Evolutionary conservation across 2,888 invertebrate genomes (phyloP).

Genomic region (Steinernema scapterisci): DNA sequence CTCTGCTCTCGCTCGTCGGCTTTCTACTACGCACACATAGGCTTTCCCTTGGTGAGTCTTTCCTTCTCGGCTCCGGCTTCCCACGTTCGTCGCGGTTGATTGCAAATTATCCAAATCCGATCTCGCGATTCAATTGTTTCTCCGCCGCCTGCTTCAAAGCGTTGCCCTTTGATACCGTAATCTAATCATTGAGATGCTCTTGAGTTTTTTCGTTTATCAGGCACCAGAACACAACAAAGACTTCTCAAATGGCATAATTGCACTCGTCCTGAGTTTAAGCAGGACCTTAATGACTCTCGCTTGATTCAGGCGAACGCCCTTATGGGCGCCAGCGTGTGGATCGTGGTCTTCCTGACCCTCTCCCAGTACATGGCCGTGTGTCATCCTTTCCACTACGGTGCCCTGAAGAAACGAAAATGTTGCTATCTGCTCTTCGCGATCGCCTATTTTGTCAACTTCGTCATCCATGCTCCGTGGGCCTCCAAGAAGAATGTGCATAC

Average conservation of each 20-base stretch:
- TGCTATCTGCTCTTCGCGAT: constrained; percentile 49
- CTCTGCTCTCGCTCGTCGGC: constrained; percentile 65
- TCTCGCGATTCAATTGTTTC: constrained; percentile 30
- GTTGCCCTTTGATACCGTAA: constrained; percentile 11
- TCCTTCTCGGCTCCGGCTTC: background rate
- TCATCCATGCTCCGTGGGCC: constrained; percentile 66
- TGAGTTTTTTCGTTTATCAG: background rate
- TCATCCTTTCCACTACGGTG: constrained; percentile 64
- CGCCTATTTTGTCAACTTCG: constrained; percentile 64
- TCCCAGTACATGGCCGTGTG: constrained; percentile 72
- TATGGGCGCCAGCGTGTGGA: constrained; percentile 72
- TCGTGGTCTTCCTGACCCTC: constrained; percentile 71
- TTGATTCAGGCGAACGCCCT: constrained; percentile 69
- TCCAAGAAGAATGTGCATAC: constrained; percentile 61
- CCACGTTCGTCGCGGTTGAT: constrained; percentile 1
- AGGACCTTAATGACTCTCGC: background rate
- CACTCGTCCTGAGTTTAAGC: background rate
- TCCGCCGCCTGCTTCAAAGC: background rate
- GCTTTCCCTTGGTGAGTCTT: constrained; percentile 68
- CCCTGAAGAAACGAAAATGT: constrained; percentile 40
- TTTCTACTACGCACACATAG: constrained; percentile 70
- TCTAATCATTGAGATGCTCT: background rate
- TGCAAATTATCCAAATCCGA: constrained; percentile 23
- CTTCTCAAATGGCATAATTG: background rate
- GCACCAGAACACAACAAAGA: no score